Evolutionary conservation across 2,888 invertebrate genomes (phyloP), one percentile per base, ranked within the genome.

Genomic region (Plemyria rubiginata): DNA sequence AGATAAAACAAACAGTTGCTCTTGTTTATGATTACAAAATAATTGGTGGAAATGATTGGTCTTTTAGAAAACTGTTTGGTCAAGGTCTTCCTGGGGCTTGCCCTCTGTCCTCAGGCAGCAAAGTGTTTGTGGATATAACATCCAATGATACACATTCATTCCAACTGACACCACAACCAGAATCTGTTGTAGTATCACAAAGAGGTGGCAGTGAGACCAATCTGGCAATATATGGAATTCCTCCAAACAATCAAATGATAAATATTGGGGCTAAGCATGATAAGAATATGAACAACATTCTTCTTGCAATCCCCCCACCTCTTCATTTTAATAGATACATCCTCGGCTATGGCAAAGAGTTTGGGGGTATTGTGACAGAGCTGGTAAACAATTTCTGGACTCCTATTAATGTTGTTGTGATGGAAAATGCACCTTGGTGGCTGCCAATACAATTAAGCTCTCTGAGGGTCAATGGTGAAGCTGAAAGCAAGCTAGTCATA

Each of bases 341-440:
- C n/a, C 93, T 96, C 15, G 98, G 98, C 3, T 97, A 97, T 90
- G 99, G 99, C 0, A 97, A 98, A 87, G 98, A 98, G 84, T 95
- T 95, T 77, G 99, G 99, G 11, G 97, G 98, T 54, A 96, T 99
- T 73, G 96, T 97, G 0, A 97, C 97, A 22, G 96, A 97, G 84
- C 90, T 98, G 54, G 95, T 95, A 62, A 98, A 98, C 80, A 96
- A 95, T 71, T 96, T 97, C 75, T 96, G 96, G 94, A 93, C 94
- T 59, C 79, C 94, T 0, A 88, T 99, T 58, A 95, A 97, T 74
- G 94, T 98, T 43, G 94, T 98, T 54, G 93, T 98, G 62, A 93
- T 98, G 82, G 98, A 99, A 90, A 96, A 98, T 84, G 95, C 99
- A 71, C 97, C 97, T 0, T 98, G 98, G 98, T 97, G 96, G 91